Base-by-base conservation (phyloP, 2,113 vertebrate species). In the Maccullochella peelii region DNA sequence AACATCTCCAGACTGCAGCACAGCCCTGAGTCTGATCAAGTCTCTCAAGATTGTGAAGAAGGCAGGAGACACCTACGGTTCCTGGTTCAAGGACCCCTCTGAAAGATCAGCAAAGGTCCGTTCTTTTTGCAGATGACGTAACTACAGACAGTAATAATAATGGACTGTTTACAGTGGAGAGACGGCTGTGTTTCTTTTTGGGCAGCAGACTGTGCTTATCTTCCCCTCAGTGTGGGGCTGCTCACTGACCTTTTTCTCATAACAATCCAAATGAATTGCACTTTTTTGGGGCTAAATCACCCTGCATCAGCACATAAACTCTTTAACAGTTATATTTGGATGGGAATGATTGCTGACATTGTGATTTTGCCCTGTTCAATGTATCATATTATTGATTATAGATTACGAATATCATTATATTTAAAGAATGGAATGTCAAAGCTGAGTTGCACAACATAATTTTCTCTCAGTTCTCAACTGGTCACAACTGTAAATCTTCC, bases 1-100 rank as follows among this genome's bases (percentile, higher is more conserved):
- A 58, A 36, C 36, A 66, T 78, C 50, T 73, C 40, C 93, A 99
- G 98, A 97, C 75, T 99, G 98, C 92, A 94, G 93, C 82, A 89
- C 85, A 0, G 76, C 94, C 82, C 90, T 99, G 72, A 92, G 83
- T 68, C 90, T 96, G 57, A 95, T 99, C 80, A 97, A 96, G 93
- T 99, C 98, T 14, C 90, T 99, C 61, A 99, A 99, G 93, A 94
- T 98, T 54, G 96, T 98, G 62, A 98, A 97, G 94, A 98, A 94
- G 91, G 91, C 92, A 11, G 94, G 94, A 73, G 95, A 96, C 6
- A 62, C 74, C 6, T 71, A 93, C 0, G 97, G 98, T 5, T 96
- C 96, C 85, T 99, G 98, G 98, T 96, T 99, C 94, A 98, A 96
- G 93, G 97, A 99, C 83, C 94, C 95, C 8, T 93, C 89, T 18